A percentile compares a stretch with the other conserved stretches of the same genome.
These are phyloP conservation scores for Coreius guichenoti DNA, from an alignment of 2,797 vertebrate species.

Conservation along the genomic window DNA sequence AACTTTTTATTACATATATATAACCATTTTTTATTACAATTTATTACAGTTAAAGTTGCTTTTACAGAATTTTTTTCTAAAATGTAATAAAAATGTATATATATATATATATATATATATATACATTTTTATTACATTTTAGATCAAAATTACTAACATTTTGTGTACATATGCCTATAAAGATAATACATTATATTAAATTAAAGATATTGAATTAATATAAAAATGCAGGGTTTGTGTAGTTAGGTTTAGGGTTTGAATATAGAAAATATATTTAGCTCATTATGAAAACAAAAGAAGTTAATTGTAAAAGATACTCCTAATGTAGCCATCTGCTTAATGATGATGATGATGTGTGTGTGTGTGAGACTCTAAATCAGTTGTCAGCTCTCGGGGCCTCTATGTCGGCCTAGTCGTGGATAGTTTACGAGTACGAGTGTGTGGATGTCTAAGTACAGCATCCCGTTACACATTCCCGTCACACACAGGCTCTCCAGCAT, in stretches of 20 bases:
- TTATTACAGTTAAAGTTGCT: no score
- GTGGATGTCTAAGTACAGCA: slow-evolving; percentile 36
- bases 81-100: no score
- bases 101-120: not conserved
- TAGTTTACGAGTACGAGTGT: slow-evolving; percentile 29
- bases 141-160: not conserved
- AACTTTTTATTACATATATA: no score
- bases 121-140: not conserved
- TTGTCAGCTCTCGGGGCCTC: slow-evolving; percentile 2
- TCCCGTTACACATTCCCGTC: slow-evolving; percentile 58
- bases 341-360: no score
- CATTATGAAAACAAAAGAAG: not conserved
- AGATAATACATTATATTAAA: not conserved
- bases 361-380: slow-evolving; percentile 10
- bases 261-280: not conserved
- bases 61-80: no score
- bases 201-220: not conserved
- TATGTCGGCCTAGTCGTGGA: not conserved
- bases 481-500: slow-evolving; percentile 65
- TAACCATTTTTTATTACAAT: no score
- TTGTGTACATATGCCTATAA: not conserved
- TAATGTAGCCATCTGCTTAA: slow-evolving; percentile 5
- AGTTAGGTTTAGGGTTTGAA: no score
- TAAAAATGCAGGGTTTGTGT: not conserved
- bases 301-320: not conserved